Evolutionary conservation across 2,113 vertebrate genomes (phyloP).

Genomic region (Rostratula benghalensis): DNA sequence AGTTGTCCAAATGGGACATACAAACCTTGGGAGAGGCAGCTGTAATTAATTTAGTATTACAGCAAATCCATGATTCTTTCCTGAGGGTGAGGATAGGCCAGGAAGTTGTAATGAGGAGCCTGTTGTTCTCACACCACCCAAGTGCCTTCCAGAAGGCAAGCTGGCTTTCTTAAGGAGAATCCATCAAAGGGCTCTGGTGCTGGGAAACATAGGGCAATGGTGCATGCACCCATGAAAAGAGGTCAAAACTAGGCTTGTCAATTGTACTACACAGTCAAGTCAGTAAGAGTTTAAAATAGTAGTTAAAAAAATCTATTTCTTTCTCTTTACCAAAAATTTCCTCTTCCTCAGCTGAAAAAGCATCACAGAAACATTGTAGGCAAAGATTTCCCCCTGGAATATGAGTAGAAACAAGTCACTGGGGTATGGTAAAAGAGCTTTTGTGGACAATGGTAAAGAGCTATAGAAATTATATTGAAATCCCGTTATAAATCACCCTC

Average conservation of each 20-base stretch:
- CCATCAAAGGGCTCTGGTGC: background rate
- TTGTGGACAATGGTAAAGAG: background rate
- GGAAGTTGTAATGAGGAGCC: background rate
- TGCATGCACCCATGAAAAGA: background rate
- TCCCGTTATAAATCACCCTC: background rate
- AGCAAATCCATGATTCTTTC: background rate
- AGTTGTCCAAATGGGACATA: background rate
- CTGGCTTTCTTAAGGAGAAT: background rate
- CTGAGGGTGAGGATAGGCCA: accelerated
- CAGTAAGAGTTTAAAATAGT: background rate
- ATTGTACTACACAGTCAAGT: background rate
- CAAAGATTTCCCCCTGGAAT: background rate
- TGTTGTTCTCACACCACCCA: background rate
- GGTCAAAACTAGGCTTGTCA: background rate
- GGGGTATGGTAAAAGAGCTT: background rate
- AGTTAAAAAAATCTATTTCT: background rate
- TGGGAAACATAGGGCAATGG: background rate
- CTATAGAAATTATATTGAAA: background rate
- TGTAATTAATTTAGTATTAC: background rate
- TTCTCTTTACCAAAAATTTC: background rate
- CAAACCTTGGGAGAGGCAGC: background rate
- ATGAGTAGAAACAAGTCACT: background rate
- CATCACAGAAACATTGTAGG: background rate
- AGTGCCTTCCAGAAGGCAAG: background rate
- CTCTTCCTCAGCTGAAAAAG: background rate